Conservation (phyloP, 1,140 invertebrate species). For the Trissolcus basalis region DNA sequence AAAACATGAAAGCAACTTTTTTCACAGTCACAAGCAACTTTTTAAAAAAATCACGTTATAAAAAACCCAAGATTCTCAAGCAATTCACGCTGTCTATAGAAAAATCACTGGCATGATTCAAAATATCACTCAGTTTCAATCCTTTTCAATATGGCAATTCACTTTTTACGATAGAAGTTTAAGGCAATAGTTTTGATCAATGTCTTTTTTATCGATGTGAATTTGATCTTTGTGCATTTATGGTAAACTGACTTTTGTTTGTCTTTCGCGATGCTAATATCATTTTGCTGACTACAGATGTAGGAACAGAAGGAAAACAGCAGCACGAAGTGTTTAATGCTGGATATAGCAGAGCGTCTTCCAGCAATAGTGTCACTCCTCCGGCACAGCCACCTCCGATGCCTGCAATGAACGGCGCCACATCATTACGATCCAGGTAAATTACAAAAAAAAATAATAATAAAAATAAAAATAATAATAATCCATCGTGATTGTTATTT, state of each 20-base stretch:
- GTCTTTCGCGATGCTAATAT: constrained; percentile 10
- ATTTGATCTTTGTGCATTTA: too few relatives aligned
- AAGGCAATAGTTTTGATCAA: too few relatives aligned
- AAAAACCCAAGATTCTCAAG: constrained; percentile 10
- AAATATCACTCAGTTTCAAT: constrained; percentile 6
- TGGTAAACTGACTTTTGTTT: too few relatives aligned
- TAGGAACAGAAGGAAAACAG: constrained; percentile 73
- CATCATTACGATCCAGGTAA: constrained; percentile 77
- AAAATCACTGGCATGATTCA: constrained; percentile 36
- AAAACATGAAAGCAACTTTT: neutral
- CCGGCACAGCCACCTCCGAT: constrained; percentile 73
- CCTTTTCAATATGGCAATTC: too few relatives aligned
- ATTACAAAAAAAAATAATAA: constrained; percentile 13
- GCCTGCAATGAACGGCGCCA: constrained; percentile 72
- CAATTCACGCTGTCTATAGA: constrained; percentile 35
- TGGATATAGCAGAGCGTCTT: constrained; percentile 83
- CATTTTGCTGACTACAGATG: constrained; percentile 62
- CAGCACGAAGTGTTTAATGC: constrained; percentile 83
- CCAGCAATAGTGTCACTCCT: constrained; percentile 80
- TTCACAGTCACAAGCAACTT: neutral
- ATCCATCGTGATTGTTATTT: too few relatives aligned
- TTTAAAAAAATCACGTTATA: too few relatives aligned
- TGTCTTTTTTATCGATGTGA: too few relatives aligned
- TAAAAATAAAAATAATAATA: too few relatives aligned
- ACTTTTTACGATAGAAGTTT: too few relatives aligned